Conservation (phyloP, 2,888 invertebrate genomes). For the Agonum fuliginosum region DNA sequence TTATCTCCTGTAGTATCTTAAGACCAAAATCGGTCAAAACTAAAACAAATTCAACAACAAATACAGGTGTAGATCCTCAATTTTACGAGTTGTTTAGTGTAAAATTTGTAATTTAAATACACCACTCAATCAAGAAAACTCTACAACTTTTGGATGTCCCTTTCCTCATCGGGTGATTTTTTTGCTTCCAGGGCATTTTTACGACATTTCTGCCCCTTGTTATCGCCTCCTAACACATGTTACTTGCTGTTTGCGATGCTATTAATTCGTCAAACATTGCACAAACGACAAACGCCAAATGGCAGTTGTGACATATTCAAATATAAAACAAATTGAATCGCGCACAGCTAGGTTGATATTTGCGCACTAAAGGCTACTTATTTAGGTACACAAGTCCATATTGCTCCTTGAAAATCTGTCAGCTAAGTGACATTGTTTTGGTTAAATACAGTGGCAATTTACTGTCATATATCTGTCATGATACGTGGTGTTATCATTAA, state of each 20-base stretch:
- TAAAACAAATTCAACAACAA: constrained; percentile 26
- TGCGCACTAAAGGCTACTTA: neutral
- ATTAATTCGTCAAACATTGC: constrained; percentile 59
- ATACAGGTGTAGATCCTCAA: constrained; percentile 18
- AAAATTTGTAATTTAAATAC: constrained; percentile 43
- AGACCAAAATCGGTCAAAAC: constrained; percentile 16
- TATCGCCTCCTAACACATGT: constrained; percentile 48
- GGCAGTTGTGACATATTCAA: neutral
- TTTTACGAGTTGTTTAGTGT: constrained; percentile 37
- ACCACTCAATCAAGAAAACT: neutral
- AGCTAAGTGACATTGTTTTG: neutral
- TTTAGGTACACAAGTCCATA: constrained; percentile 39
- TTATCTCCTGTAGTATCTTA: constrained; percentile 1
- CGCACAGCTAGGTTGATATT: neutral
- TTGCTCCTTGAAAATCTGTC: constrained; percentile 28
- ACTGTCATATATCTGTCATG: neutral
- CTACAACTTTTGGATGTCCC: no score
- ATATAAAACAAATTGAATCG: neutral
- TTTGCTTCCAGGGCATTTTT: constrained; percentile 16
- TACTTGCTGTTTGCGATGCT: constrained; percentile 57
- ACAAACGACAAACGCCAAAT: constrained; percentile 50
- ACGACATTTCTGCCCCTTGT: constrained; percentile 37
- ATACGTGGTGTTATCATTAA: constrained; percentile 16
- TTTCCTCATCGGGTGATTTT: neutral
- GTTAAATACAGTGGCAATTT: constrained; percentile 8